These are phyloP conservation scores for Pollenia angustigena DNA, from an alignment of 2,888 invertebrate genomes.

Conservation along the genomic window DNA sequence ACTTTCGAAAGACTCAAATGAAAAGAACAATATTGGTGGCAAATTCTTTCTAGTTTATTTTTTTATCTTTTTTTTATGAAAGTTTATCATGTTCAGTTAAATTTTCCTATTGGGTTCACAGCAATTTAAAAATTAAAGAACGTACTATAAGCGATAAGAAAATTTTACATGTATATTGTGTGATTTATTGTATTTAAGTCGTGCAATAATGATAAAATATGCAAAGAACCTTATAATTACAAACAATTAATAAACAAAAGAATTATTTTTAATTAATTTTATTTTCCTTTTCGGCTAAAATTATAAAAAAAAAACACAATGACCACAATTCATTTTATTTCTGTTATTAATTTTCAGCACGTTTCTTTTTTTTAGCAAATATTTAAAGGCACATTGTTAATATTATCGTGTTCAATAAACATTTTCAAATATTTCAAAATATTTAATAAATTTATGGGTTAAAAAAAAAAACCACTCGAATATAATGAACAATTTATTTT, in stretches of 20 bases:
- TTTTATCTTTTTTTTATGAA: too few relatives aligned
- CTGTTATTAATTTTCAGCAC: constrained; percentile 58
- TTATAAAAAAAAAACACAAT: constrained; percentile 31
- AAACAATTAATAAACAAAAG: constrained; percentile 48
- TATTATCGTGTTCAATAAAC: constrained; percentile 66
- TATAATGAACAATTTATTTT: constrained; percentile 41
- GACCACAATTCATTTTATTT: constrained; percentile 39
- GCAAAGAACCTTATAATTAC: constrained; percentile 59
- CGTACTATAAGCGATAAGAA: background rate
- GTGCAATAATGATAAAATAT: constrained; percentile 20
- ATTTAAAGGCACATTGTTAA: constrained; percentile 16
- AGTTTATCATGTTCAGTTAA: too few relatives aligned
- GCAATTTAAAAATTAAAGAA: background rate
- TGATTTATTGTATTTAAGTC: constrained; percentile 27
- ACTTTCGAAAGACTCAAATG: too few relatives aligned
- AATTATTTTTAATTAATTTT: constrained; percentile 62
- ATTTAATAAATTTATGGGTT: constrained; percentile 26
- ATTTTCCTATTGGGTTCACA: background rate
- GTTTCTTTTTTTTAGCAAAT: constrained; percentile 32
- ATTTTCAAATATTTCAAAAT: constrained; percentile 65
- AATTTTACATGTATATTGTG: background rate
- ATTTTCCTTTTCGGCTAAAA: constrained; percentile 34
- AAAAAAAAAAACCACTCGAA: constrained; percentile 24
- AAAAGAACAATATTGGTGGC: too few relatives aligned
- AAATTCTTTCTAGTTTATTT: too few relatives aligned